Base-by-base conservation (phyloP, 1,140 invertebrate genomes). In the Monomorium pharaonis region DNA sequence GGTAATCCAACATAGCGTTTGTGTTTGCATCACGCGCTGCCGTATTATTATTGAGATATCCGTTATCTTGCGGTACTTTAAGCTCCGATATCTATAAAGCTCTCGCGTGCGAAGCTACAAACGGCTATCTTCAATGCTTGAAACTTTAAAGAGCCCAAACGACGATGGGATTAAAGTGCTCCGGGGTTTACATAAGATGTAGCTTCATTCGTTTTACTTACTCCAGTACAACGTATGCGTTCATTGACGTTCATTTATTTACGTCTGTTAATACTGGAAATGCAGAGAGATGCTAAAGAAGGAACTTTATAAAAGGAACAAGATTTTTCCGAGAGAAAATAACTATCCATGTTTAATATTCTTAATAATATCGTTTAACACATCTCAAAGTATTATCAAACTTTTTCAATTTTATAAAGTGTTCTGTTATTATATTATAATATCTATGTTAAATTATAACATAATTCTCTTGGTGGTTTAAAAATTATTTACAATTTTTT, bases 1-100 rank as follows among this genome's bases (percentile, higher is more conserved):
- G 86, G 84, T 88, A 89, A 89, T 89, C 88, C 88, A 86, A 51
- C 78, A 51, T 47, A 44, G 67, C 78, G 67, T 54, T 51, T 30
- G 67, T 65, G 65, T 56, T 70, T 81, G 77, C 63, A 56, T 49
- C 54, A 18, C n/a, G 12, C 51, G 12, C 51, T 30, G 37, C 12
- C 65, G 78, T 72, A 83, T 83, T 83, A 83, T 83, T 83, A 83
- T 83, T 83, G 78, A 72, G 78, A 83, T 83, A 83, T 83, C 67
- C 78, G 67, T 83, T 83, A 83, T 83, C 78, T 83, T 47, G 51
- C 78, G 78, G 67, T 83, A 83, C 67, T 74, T 83, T 72, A 83
- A 83, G 78, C 78, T 83, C 33, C 67, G 78, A 83, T 83, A 72
- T 83, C 67, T 72, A 74, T 74, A 83, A 83, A 83, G 67, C 78